A percentile compares a stretch with the other conserved stretches of the same genome.
These are phyloP conservation scores for Dione juno DNA, from an alignment of 2,888 invertebrate genomes.

Conservation along the genomic window DNA sequence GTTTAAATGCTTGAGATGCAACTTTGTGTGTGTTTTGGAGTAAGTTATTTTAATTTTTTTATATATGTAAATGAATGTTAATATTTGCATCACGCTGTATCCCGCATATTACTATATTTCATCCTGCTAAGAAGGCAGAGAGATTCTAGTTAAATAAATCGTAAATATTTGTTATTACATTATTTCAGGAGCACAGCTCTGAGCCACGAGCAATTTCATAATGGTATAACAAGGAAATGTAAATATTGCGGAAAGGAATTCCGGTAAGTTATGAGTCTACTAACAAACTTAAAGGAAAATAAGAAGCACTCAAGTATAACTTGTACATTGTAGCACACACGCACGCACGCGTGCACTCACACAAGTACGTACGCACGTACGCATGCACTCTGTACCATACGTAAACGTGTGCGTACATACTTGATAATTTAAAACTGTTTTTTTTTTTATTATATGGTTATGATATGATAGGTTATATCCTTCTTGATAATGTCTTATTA, in stretches of 20 bases:
- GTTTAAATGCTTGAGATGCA: constrained; percentile 67
- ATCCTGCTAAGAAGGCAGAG: neutral
- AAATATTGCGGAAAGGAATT: constrained; percentile 69
- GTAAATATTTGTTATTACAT: neutral
- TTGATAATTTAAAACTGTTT: no score
- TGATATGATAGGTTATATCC: no score
- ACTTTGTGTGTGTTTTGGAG: constrained; percentile 64
- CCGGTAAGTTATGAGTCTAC: constrained; percentile 52
- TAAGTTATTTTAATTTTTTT: constrained; percentile 53
- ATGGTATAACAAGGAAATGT: constrained; percentile 66
- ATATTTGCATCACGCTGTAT: neutral
- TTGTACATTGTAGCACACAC: no score
- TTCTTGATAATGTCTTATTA: neutral
- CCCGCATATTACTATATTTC: neutral
- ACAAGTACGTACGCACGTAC: no score
- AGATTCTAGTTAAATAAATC: neutral
- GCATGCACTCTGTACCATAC: no score
- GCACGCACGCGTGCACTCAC: no score
- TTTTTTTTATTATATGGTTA: no score
- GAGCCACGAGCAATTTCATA: constrained; percentile 72
- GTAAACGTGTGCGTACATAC: no score
- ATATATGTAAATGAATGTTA: no score
- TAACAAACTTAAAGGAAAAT: neutral
- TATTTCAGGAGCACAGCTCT: constrained; percentile 63
- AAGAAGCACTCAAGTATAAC: no score